phyloP scores from a whole-genome alignment of 1,140 invertebrate species.

The Zelostemma sp. region DNA sequence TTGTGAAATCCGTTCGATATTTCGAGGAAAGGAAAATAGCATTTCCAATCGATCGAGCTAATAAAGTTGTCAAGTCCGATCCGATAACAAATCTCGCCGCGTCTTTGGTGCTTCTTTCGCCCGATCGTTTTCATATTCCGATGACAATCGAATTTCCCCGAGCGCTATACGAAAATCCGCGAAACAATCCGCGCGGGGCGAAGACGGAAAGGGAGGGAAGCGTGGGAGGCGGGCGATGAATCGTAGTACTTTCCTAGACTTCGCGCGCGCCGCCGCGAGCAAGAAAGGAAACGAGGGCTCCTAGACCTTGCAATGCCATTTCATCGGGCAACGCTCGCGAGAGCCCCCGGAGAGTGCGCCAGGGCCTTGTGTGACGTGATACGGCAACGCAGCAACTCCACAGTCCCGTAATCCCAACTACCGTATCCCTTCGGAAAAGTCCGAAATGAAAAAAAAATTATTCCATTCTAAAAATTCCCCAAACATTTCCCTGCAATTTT shows the following conservation, averaged over 20 bases:
- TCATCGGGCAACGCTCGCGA: conserved; percentile 67
- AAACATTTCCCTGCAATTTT: too few species aligned
- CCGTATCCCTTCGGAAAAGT: too few species aligned
- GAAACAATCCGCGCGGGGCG: conserved; percentile 6
- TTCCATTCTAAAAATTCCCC: too few species aligned
- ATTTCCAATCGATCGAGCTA: too few species aligned
- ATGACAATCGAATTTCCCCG: too few species aligned
- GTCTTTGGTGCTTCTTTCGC: too few species aligned
- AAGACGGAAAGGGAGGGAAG: conserved; percentile 25
- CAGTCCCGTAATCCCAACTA: too few species aligned
- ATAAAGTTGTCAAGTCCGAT: too few species aligned
- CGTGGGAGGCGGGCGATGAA: conserved; percentile 23
- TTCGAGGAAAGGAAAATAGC: not conserved
- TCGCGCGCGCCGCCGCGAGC: conserved; percentile 28
- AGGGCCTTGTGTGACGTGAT: conserved; percentile 53
- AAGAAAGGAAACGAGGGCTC: conserved; percentile 55
- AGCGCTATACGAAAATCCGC: too few species aligned
- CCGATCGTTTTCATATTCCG: too few species aligned
- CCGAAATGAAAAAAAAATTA: conserved; percentile 9
- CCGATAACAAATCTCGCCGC: too few species aligned
- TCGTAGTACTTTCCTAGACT: conserved; percentile 24
- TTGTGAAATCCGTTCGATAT: too few species aligned
- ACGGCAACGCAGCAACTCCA: conserved; percentile 54
- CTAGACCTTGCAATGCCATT: conserved; percentile 74
- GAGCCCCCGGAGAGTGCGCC: conserved; percentile 33